Base-by-base conservation (phyloP, 2,797 vertebrate genomes). In the Melanotaenia nigrans region DNA sequence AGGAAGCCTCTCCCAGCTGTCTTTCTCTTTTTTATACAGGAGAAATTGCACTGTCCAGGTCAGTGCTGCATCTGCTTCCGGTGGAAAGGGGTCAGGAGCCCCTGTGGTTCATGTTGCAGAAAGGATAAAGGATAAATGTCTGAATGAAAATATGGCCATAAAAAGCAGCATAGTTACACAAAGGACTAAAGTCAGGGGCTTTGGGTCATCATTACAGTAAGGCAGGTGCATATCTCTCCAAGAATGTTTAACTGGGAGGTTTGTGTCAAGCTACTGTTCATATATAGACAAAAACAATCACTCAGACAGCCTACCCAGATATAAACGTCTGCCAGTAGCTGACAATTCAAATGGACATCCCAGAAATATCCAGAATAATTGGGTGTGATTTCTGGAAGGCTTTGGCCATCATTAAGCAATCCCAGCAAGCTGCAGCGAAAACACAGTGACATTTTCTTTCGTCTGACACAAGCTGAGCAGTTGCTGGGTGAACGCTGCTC, bases 1-100 rank as follows among this genome's bases (percentile, higher is more conserved):
- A 81, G 61, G 80, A 79, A 58, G 71, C 64, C 33, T 79, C 75
- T 30, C 75, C 83, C 84, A 68, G 82, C 81, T 77, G 81, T 78
- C 84, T 38, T 35, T 56, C 14, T 40, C 13, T 32, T 54, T 28
- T n/a, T 45, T 16, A 55, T 69, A 12, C 33, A 58, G 36, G 24
- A 40, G 54, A 62, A 65, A 65, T 57, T 56, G 40, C 5, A 28
- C 20, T 32, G 5, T 70, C 65, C 10, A 40, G n/a, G 3, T 47
- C 68, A 5, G 16, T 5, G 4, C 42, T 7, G 13, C 24, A 20
- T 51, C 20, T 51, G n/a, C 9, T 51, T 51, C 36, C 4, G 12
- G 42, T 7, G 3, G 40, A 16, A 42, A 18, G 14, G 40, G 40
- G 40, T 42, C 40, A 18, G 13, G 40, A 42, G 40, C 13, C 13